Conservation (phyloP, 2,797 vertebrate species). For the Liparis tanakae region DNA sequence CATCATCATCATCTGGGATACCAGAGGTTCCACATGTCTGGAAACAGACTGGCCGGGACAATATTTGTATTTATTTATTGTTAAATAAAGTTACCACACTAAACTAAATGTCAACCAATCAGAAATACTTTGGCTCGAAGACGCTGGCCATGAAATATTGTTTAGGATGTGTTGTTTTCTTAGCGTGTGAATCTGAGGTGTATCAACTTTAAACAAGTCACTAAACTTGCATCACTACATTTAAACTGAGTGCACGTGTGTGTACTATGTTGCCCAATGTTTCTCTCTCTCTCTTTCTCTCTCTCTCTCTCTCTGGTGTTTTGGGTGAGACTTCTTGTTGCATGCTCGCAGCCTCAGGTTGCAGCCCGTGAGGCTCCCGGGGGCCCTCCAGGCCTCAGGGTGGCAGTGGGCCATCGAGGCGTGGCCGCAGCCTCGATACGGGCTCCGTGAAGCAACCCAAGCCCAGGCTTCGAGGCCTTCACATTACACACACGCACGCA, state of each 20-base stretch:
- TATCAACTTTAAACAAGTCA: background rate
- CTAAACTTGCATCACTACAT: background rate
- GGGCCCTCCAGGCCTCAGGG: slow-evolving; percentile 70
- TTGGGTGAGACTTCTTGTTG: background rate
- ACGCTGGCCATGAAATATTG: background rate
- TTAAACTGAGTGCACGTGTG: background rate
- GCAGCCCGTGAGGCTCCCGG: slow-evolving; percentile 22
- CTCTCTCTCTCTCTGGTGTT: background rate
- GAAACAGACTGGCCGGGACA: background rate
- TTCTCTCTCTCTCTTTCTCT: too few species aligned
- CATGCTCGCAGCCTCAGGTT: slow-evolving; percentile 6
- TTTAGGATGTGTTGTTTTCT: background rate
- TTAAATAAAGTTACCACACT: background rate
- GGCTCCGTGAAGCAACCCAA: slow-evolving; percentile 5
- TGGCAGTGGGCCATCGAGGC: slow-evolving; percentile 55
- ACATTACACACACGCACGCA: background rate
- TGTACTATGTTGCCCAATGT: background rate
- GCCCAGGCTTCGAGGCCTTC: slow-evolving; percentile 64
- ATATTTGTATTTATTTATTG: too few species aligned
- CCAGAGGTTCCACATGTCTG: slow-evolving; percentile 4
- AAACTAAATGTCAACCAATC: background rate
- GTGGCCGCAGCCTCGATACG: slow-evolving; percentile 21
- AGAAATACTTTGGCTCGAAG: background rate
- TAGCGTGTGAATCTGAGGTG: too few species aligned
- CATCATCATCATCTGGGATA: slow-evolving; percentile 21